These are phyloP conservation scores for Anhinga anhinga DNA, from an alignment of 2,113 vertebrate genomes.

Conservation along the genomic window DNA sequence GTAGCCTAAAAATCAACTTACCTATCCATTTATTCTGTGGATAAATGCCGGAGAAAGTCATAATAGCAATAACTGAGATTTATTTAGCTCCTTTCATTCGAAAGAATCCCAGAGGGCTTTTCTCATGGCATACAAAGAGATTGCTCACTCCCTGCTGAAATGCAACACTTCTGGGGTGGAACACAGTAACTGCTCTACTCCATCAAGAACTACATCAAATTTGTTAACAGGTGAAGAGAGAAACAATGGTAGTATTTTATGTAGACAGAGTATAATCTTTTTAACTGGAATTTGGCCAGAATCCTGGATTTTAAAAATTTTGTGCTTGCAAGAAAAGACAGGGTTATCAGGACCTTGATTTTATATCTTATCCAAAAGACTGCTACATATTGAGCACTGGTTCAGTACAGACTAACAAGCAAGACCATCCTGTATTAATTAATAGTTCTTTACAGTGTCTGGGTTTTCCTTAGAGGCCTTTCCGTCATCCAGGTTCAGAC, in stretches of 20 bases:
- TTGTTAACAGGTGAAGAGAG: conserved; percentile 6
- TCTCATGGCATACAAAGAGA: conserved; percentile 37
- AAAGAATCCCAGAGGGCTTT: conserved; percentile 36
- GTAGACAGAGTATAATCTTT: background rate
- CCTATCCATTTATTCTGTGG: conserved; percentile 53
- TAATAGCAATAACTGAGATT: conserved; percentile 58
- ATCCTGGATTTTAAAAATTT: background rate
- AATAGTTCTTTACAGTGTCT: background rate
- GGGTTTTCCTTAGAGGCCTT: background rate
- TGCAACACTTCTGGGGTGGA: conserved; percentile 47
- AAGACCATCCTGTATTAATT: background rate
- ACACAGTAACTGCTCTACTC: conserved; percentile 12
- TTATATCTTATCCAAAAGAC: background rate
- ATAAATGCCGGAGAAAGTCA: conserved; percentile 44
- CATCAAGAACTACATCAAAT: background rate
- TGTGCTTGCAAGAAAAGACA: background rate
- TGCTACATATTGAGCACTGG: background rate
- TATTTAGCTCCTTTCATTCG: conserved; percentile 53
- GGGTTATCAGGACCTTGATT: background rate
- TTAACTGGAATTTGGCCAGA: background rate
- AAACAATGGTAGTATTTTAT: background rate
- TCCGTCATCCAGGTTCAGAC: background rate
- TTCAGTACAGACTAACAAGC: background rate
- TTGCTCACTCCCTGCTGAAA: conserved; percentile 54
- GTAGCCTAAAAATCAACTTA: conserved; percentile 59